phyloP scores from a whole-genome alignment of 35 echinoderm and acorn worm species.

The Amphiura filiformis region DNA sequence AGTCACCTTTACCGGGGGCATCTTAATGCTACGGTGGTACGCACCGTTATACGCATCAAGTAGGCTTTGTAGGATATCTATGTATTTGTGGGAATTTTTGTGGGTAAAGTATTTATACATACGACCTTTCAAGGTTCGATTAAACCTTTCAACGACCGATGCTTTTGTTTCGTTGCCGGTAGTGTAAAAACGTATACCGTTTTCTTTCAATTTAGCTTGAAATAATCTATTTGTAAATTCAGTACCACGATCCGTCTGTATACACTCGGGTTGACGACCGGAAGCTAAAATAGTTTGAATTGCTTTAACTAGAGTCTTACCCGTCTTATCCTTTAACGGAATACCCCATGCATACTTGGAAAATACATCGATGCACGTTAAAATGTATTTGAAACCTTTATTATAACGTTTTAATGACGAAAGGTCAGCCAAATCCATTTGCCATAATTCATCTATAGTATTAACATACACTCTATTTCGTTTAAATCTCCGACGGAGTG shows the following conservation, averaged over 20 bases:
- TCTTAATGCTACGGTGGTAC: constrained; percentile 49
- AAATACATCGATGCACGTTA: constrained; percentile 59
- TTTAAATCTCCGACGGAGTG: constrained; percentile 27
- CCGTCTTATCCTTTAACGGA: constrained; percentile 49
- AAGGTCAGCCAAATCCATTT: constrained; percentile 46
- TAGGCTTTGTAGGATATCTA: background rate
- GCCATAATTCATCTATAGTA: constrained; percentile 51
- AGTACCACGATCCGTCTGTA: constrained; percentile 39
- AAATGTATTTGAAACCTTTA: constrained; percentile 26
- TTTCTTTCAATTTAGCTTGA: constrained; percentile 17
- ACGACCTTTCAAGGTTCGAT: constrained; percentile 37
- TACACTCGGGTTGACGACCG: background rate
- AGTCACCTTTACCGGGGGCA: constrained; percentile 28
- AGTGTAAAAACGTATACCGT: constrained; percentile 41
- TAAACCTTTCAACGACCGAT: constrained; percentile 27
- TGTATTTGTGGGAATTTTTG: constrained; percentile 2
- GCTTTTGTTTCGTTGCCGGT: constrained; percentile 55
- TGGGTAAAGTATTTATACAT: constrained; percentile 33
- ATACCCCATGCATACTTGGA: constrained; percentile 61
- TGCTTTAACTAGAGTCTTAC: background rate
- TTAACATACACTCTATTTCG: constrained; percentile 40
- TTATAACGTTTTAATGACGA: constrained; percentile 21
- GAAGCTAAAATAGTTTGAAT: constrained; percentile 45
- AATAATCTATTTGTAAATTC: constrained; percentile 49
- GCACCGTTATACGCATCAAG: constrained; percentile 31